A percentile compares a stretch with the other conserved stretches of the same genome.
Conservation (phyloP, 2,888 invertebrate species). For the Xestia ashworthii region DNA sequence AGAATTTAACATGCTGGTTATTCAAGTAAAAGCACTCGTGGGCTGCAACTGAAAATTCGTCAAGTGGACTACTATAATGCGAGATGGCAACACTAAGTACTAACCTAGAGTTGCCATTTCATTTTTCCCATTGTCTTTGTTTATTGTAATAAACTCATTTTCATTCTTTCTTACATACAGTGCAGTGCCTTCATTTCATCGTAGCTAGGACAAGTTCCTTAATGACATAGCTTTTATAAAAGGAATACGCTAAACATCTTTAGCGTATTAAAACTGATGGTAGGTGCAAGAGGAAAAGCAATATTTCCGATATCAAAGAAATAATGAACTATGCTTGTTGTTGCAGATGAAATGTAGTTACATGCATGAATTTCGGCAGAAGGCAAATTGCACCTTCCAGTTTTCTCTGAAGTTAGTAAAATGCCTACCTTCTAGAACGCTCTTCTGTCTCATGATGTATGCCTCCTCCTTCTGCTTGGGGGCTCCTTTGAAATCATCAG, state of each 20-base stretch:
- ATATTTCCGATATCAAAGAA: not conserved
- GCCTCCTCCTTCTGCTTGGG: conserved; percentile 92
- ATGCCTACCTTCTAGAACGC: conserved; percentile 92
- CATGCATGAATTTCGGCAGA: not conserved
- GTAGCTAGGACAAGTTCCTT: not conserved
- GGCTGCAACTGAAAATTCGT: not conserved
- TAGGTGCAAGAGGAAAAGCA: not conserved
- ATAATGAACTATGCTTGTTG: not conserved
- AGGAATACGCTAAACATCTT: not conserved
- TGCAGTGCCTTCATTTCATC: not conserved
- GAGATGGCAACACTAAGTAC: not conserved
- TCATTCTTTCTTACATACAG: not conserved
- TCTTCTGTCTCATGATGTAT: conserved; percentile 94
- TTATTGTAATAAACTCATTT: not conserved
- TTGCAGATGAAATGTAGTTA: not conserved
- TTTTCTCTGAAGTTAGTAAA: not conserved
- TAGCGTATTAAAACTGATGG: not conserved
- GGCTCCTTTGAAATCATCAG: conserved; percentile 92
- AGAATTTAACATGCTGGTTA: not conserved
- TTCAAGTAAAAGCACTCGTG: not conserved
- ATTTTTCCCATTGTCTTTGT: not conserved
- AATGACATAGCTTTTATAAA: not conserved
- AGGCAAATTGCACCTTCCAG: not conserved
- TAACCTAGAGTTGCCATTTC: not conserved
- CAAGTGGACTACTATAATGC: not conserved